Evolutionary conservation across 2,888 invertebrate genomes (phyloP).

Genomic region (Nebria brevicollis): DNA sequence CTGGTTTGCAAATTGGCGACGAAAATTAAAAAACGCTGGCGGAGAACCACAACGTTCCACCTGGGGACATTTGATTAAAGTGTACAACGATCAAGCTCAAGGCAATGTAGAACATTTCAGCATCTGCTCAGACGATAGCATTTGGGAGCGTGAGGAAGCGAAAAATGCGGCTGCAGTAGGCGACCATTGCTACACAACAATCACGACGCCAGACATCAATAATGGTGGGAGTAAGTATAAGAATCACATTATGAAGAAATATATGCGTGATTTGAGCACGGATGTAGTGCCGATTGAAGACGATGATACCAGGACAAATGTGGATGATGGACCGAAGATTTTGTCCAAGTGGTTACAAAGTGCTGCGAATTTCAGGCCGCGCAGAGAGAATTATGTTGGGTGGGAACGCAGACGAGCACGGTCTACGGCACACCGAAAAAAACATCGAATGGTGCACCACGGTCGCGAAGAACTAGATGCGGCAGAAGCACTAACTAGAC

Average conservation of each 20-base stretch:
- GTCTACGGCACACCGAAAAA: slow-evolving; percentile 22
- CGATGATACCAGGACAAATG: slow-evolving; percentile 52
- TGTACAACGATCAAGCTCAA: slow-evolving; percentile 78
- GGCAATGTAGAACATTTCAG: slow-evolving; percentile 85
- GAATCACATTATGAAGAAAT: slow-evolving; percentile 71
- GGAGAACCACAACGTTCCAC: slow-evolving; percentile 75
- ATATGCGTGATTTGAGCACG: slow-evolving; percentile 62
- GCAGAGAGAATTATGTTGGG: slow-evolving; percentile 76
- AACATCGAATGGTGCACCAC: slow-evolving; percentile 60
- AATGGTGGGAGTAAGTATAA: slow-evolving; percentile 62
- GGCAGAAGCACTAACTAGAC: slow-evolving; percentile 76
- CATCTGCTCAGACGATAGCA: slow-evolving; percentile 81
- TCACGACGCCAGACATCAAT: slow-evolving; percentile 45
- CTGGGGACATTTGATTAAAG: slow-evolving; percentile 77
- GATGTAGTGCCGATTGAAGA: slow-evolving; percentile 36
- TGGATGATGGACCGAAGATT: slow-evolving; percentile 47
- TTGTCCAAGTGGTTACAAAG: slow-evolving; percentile 80
- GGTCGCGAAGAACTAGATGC: slow-evolving; percentile 80
- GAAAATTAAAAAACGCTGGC: slow-evolving; percentile 81
- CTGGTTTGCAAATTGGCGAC: slow-evolving; percentile 87
- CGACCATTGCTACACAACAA: slow-evolving; percentile 59
- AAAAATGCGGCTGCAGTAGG: slow-evolving; percentile 55
- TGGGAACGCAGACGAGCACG: slow-evolving; percentile 62
- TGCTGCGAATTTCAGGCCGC: slow-evolving; percentile 77
- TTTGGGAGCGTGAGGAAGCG: slow-evolving; percentile 74